Conservation (phyloP, 1,140 invertebrate species). For the Solenopsis fugax region DNA sequence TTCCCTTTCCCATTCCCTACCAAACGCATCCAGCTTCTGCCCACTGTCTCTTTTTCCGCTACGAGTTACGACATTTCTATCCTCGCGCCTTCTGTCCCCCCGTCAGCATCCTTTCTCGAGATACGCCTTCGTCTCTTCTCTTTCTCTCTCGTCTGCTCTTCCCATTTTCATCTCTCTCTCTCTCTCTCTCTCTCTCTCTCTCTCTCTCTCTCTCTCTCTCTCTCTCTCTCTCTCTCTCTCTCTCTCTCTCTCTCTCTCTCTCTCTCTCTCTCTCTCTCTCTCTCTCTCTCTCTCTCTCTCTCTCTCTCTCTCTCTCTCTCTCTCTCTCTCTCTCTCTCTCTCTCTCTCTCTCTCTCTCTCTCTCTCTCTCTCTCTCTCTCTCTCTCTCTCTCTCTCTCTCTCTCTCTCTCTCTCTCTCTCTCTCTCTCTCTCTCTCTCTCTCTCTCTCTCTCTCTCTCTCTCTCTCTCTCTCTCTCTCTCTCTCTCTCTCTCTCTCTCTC, state of each 20-base stretch:
- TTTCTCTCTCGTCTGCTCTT: slow-evolving; percentile 17
- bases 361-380: slow-evolving; percentile 24
- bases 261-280: slow-evolving; percentile 29
- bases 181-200: slow-evolving; percentile 13
- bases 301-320: slow-evolving; percentile 11
- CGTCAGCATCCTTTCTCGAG: slow-evolving; percentile 15
- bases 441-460: slow-evolving; percentile 30
- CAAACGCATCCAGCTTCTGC: slow-evolving; percentile 50
- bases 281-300: slow-evolving; percentile 14
- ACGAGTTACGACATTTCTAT: slow-evolving; percentile 57
- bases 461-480: slow-evolving; percentile 21
- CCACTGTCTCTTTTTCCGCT: slow-evolving; percentile 55
- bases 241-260: slow-evolving; percentile 4
- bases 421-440: slow-evolving; percentile 30
- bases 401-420: slow-evolving; percentile 3
- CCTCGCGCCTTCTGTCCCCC: slow-evolving; percentile 38
- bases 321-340: slow-evolving; percentile 19
- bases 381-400: slow-evolving; percentile 21
- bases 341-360: slow-evolving; percentile 13
- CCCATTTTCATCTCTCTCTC: slow-evolving; percentile 22
- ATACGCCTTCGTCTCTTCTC: slow-evolving; percentile 16
- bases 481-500: slow-evolving; percentile 30
- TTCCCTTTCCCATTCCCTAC: slow-evolving; percentile 33
- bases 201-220: slow-evolving; percentile 24
- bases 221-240: slow-evolving; percentile 21